Conservation (phyloP, 2,888 invertebrate genomes). For the Camponotus fellah region DNA sequence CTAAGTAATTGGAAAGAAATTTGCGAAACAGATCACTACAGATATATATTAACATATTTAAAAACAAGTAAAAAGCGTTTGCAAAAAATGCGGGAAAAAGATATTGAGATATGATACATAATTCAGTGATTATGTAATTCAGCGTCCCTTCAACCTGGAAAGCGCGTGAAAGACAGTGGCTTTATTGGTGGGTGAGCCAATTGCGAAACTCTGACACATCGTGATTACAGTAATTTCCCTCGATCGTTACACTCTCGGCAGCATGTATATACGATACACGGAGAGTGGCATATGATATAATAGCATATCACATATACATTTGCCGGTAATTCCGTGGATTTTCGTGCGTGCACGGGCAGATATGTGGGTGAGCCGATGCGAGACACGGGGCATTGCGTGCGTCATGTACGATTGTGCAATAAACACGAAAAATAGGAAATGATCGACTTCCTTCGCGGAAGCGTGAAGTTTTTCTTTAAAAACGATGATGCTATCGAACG, state of each 20-base stretch:
- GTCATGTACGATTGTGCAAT: conserved; percentile 67
- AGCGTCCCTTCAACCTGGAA: not conserved
- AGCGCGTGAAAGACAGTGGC: not conserved
- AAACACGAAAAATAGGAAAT: conserved; percentile 69
- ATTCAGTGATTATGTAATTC: not conserved
- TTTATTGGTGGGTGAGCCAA: conserved; percentile 22
- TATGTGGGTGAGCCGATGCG: conserved; percentile 48
- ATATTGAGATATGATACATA: not conserved
- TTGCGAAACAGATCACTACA: not conserved
- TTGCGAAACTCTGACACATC: conserved; percentile 31
- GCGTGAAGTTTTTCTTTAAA: conserved; percentile 60
- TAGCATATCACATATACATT: conserved; percentile 8
- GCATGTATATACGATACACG: not conserved
- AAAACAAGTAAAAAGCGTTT: not conserved
- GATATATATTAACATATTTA: not conserved
- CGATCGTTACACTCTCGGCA: conserved; percentile 44
- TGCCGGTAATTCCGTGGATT: conserved; percentile 43
- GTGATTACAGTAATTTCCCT: conserved; percentile 52
- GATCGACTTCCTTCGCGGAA: conserved; percentile 73
- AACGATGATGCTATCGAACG: conserved; percentile 58
- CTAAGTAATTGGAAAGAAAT: not conserved
- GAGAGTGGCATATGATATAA: conserved; percentile 7
- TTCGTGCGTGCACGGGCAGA: conserved; percentile 25
- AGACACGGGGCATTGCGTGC: conserved; percentile 65
- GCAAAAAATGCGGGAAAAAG: not conserved